Evolutionary conservation across 30 jellyfish, hydroid and myxozoan species (phyloP), one percentile per base, ranked within the genome.

Genomic region (Chironex yamaguchii): DNA sequence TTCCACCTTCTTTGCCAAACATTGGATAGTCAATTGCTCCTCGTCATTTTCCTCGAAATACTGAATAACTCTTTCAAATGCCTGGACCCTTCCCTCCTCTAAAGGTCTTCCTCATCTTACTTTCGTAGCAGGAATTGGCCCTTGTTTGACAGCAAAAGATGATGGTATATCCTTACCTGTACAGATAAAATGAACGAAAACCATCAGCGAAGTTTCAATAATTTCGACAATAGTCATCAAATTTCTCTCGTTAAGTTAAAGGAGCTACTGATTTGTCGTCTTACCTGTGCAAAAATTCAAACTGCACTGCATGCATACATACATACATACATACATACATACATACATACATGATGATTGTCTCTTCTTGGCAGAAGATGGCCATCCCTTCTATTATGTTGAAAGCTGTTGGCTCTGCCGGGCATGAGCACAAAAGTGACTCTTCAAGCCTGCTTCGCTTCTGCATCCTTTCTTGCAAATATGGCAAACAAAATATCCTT

Each of bases 211-310:
- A n/a, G n/a, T n/a, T n/a, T n/a, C n/a, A n/a, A n/a, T n/a, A n/a
- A n/a, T n/a, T n/a, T n/a, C n/a, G n/a, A n/a, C n/a, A n/a, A n/a
- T n/a, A n/a, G n/a, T n/a, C n/a, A n/a, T n/a, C n/a, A n/a, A n/a
- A n/a, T n/a, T n/a, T n/a, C n/a, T n/a, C n/a, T n/a, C n/a, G n/a
- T n/a, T n/a, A n/a, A n/a, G n/a, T n/a, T n/a, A n/a, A n/a, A n/a
- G n/a, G n/a, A n/a, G n/a, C n/a, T n/a, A n/a, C n/a, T n/a, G n/a
- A n/a, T n/a, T n/a, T n/a, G n/a, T n/a, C n/a, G n/a, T n/a, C n/a
- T 84, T 69, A 26, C 68, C 81, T 68, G 94, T 84, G 70, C 94
- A 49, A 52, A 84, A 53, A 31, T 84, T 84, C 82, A 84, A 81
- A 54, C 71, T 73, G 85, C 91, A 85, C 68, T 70, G 81, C 52